phyloP scores from a whole-genome alignment of 2,888 invertebrate genomes.

The Hymenopus coronatus region DNA sequence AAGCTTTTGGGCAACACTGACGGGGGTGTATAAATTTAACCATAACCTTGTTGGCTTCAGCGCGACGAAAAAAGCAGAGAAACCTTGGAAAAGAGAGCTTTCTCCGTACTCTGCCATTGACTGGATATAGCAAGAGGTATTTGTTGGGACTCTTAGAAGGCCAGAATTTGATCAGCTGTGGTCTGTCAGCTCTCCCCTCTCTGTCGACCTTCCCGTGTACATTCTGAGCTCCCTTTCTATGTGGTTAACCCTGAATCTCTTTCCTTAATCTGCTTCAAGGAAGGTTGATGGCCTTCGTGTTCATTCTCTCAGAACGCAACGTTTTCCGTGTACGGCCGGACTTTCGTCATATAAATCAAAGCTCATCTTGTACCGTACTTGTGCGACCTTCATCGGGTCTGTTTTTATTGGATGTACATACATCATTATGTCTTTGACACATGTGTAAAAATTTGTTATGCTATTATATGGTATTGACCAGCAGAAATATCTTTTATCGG shows the following conservation, averaged over 20 bases:
- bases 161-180: background rate
- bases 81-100: background rate
- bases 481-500: no score
- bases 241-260: background rate
- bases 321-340: background rate
- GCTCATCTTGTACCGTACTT: background rate
- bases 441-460: no score
- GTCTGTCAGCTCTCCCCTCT: background rate
- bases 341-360: background rate
- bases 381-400: no score
- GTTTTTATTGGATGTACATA: no score
- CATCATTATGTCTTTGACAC: no score
- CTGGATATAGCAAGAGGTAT: background rate
- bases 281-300: background rate
- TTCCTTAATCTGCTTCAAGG: background rate
- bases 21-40: background rate
- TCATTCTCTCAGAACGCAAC: background rate
- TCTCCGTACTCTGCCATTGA: background rate
- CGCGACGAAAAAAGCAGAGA: background rate
- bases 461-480: no score
- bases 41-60: background rate
- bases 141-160: background rate
- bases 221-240: background rate
- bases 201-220: background rate
- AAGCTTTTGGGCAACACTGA: no score